A percentile compares a stretch with the other conserved stretches of the same genome.
Conservation (phyloP, 2,113 vertebrate genomes). For the Natator depressus region DNA sequence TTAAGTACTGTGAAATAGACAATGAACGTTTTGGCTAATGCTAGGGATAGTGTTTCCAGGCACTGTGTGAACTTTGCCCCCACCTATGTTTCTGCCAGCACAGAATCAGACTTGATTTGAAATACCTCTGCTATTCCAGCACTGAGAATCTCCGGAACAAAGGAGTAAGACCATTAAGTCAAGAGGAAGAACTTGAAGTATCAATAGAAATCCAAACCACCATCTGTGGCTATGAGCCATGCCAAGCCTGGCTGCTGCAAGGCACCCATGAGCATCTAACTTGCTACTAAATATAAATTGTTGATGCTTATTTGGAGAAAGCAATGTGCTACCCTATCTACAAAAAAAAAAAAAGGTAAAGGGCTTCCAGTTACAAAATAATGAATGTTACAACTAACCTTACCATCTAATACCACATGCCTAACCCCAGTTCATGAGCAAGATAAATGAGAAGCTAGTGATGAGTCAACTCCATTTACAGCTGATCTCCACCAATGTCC, state of each 20-base stretch:
- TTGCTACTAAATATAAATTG: neutral
- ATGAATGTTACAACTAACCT: neutral
- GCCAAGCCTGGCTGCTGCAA: neutral
- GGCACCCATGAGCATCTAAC: neutral
- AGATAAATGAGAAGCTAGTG: neutral
- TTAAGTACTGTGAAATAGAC: constrained; percentile 21
- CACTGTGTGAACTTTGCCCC: neutral
- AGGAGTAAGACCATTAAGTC: neutral
- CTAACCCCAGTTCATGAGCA: neutral
- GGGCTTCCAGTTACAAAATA: neutral
- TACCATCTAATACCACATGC: neutral
- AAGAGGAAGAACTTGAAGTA: neutral
- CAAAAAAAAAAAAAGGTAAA: neutral
- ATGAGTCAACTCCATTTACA: neutral
- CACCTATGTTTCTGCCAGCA: neutral
- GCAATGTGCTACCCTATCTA: neutral
- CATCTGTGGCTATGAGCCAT: neutral
- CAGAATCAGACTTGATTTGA: constrained; percentile 16
- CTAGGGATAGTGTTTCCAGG: neutral
- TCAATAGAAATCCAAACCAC: constrained; percentile 1
- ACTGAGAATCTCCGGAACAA: neutral
- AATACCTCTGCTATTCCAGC: neutral
- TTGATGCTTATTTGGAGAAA: neutral
- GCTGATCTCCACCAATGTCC: neutral
- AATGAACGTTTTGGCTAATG: constrained; percentile 6